These are phyloP conservation scores for Pterostichus madidus DNA, from an alignment of 2,888 invertebrate genomes.

Conservation along the genomic window DNA sequence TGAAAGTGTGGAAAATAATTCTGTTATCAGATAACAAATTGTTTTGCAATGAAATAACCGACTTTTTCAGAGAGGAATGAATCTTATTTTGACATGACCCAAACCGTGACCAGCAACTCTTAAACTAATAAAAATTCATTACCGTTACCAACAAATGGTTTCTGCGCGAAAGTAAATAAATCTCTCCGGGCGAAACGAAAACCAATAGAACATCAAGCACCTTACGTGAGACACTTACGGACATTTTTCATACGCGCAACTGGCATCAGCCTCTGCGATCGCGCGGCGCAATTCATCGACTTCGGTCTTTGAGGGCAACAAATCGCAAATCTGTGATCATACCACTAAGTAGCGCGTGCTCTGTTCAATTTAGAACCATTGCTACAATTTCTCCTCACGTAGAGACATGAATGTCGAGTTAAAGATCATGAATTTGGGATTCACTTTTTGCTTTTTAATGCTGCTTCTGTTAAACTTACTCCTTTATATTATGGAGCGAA, in stretches of 20 bases:
- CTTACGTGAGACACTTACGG: slow-evolving; percentile 53
- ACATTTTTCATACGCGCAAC: slow-evolving; percentile 55
- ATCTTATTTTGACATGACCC: slow-evolving; percentile 43
- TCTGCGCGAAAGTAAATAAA: slow-evolving; percentile 52
- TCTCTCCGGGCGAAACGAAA: slow-evolving; percentile 53
- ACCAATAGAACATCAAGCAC: slow-evolving; percentile 53
- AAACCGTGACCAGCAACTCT: slow-evolving; percentile 57
- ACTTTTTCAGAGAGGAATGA: background rate
- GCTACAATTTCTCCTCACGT: slow-evolving; percentile 50
- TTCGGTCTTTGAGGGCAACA: slow-evolving; percentile 24
- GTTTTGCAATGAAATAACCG: background rate
- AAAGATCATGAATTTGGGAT: slow-evolving; percentile 55
- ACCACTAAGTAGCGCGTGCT: slow-evolving; percentile 39
- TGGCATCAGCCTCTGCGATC: background rate
- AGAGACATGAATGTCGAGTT: slow-evolving; percentile 35
- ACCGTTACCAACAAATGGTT: slow-evolving; percentile 59
- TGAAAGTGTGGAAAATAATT: no score
- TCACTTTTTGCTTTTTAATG: background rate
- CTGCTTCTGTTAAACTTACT: background rate
- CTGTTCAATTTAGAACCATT: background rate
- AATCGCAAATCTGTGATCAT: slow-evolving; percentile 61
- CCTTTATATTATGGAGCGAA: slow-evolving; percentile 7
- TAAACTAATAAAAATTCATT: slow-evolving; percentile 63
- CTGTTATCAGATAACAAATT: background rate
- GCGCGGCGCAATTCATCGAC: slow-evolving; percentile 7